A percentile compares a stretch with the other conserved stretches of the same genome.
phyloP scores from a whole-genome alignment of 1,140 invertebrate species.

The Rhagoletis pomonella region DNA sequence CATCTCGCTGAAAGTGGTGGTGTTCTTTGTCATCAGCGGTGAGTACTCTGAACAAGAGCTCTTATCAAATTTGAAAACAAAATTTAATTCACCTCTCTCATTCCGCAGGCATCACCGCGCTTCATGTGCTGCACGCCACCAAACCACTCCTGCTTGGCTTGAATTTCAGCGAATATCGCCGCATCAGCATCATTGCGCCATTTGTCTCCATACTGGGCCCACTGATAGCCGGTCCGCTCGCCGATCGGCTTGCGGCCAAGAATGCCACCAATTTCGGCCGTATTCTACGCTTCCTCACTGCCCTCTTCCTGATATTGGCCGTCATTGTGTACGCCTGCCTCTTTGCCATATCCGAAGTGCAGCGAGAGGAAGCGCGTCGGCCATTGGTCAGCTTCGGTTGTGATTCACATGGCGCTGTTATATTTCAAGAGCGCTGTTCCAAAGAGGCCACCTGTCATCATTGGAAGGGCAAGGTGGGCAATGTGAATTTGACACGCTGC shows the following conservation, averaged over 20 bases:
- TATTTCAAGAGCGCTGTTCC: slow-evolving; percentile 82
- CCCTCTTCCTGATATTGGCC: slow-evolving; percentile 79
- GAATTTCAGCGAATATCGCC: slow-evolving; percentile 80
- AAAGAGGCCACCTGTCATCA: slow-evolving; percentile 78
- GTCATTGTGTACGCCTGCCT: slow-evolving; percentile 81
- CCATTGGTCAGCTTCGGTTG: slow-evolving; percentile 82
- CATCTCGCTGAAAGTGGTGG: slow-evolving; percentile 69
- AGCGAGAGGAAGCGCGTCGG: slow-evolving; percentile 76
- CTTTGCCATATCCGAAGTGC: slow-evolving; percentile 79
- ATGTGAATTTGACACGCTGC: slow-evolving; percentile 76
- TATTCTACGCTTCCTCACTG: slow-evolving; percentile 80
- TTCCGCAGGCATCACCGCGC: slow-evolving; percentile 81
- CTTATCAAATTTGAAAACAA: not conserved
- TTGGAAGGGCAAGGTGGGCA: slow-evolving; percentile 79
- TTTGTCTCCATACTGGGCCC: slow-evolving; percentile 83
- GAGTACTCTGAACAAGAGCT: slow-evolving; percentile 55
- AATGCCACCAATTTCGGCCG: slow-evolving; percentile 67
- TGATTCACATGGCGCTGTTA: slow-evolving; percentile 78
- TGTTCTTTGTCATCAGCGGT: slow-evolving; percentile 71
- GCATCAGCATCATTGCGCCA: slow-evolving; percentile 84
- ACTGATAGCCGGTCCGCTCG: slow-evolving; percentile 80
- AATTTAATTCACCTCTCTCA: not conserved
- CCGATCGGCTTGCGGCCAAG: slow-evolving; percentile 78
- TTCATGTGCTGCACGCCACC: slow-evolving; percentile 84
- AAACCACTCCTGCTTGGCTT: slow-evolving; percentile 84